Base-by-base conservation (phyloP, 2,113 vertebrate genomes). In the Tupaia tana region DNA sequence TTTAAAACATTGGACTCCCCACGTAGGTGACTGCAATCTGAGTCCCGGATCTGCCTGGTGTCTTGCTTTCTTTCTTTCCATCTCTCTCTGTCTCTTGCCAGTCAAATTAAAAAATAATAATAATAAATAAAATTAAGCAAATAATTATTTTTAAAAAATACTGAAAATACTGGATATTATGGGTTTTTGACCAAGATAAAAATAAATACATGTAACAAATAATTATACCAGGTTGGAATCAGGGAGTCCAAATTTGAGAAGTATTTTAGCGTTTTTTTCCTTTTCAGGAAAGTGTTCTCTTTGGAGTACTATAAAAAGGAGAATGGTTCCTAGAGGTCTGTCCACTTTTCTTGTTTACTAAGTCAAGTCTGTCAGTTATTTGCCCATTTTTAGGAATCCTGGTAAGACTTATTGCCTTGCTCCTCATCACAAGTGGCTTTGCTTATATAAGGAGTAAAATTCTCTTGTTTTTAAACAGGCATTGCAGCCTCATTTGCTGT, bases 401-500 rank as follows among this genome's bases (percentile, higher is more conserved):
- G 6, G 27, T 67, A 11, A 14, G 70, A 67, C 90, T 58, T 24
- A 14, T 75, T 56, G 66, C 34, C 64, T 77, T 86, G 43, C 3
- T 0, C 6, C 2, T 71, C 27, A 19, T 29, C 56, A 64, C 54
- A 4, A 20, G 24, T n/a, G 15, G 6, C 70, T 89, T 93, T 94
- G 9, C 24, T 66, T 22, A 10, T 31, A 6, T 27, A 64, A 81
- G 8, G 20, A 86, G 77, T 86, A 25, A 77, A 81, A 80, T 71
- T 96, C 29, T 97, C 29, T 89, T 71, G 67, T 85, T 79, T 61
- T 88, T 63, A 18, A 94, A 95, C 95, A 99, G 99, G 99, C 88
- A 99, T 99, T 96, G 99, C 99, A 69, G 99, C 99, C 66, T 99
- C 99, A 24, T 99, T 99, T 2, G 99, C 99, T 80, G 99, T 99